Evolutionary conservation across 2,888 invertebrate species (phyloP).

Genomic region (Aspidiotus destructor): DNA sequence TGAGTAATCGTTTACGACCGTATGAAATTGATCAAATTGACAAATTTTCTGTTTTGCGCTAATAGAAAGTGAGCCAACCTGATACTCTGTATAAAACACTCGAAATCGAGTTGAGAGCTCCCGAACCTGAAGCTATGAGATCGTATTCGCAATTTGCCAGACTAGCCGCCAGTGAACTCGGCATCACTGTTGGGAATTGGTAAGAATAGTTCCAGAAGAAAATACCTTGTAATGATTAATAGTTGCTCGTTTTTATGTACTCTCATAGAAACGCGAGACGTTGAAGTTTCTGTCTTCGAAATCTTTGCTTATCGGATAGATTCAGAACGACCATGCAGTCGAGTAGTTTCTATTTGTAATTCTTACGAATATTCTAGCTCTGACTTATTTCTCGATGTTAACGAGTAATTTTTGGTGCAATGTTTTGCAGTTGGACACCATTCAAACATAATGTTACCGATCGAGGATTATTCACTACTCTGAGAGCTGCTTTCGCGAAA

Average conservation of each 20-base stretch:
- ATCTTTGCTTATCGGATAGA: too few relatives aligned
- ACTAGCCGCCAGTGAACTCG: slow-evolving; percentile 69
- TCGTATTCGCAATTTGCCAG: slow-evolving; percentile 80
- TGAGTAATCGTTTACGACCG: too few relatives aligned
- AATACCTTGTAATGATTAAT: too few relatives aligned
- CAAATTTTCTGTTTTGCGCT: too few relatives aligned
- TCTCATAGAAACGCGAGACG: too few relatives aligned
- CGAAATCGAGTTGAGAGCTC: slow-evolving; percentile 75
- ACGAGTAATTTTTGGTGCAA: background rate
- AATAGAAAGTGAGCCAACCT: slow-evolving; percentile 41
- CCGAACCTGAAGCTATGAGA: slow-evolving; percentile 75
- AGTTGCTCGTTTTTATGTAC: too few relatives aligned
- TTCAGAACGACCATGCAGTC: too few relatives aligned
- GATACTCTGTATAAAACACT: slow-evolving; percentile 75
- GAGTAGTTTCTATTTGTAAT: too few relatives aligned
- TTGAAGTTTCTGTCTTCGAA: too few relatives aligned
- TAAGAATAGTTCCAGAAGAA: slow-evolving; percentile 36
- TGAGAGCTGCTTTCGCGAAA: slow-evolving; percentile 79
- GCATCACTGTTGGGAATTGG: slow-evolving; percentile 60
- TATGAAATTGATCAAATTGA: too few relatives aligned
- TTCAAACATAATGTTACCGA: slow-evolving; percentile 59
- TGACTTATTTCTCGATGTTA: too few relatives aligned
- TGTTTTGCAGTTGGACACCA: slow-evolving; percentile 57
- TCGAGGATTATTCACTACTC: slow-evolving; percentile 55
- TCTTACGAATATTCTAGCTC: too few relatives aligned